Evolutionary conservation across 2,113 vertebrate species (phyloP).

Genomic region (Psephotus haematonotus): DNA sequence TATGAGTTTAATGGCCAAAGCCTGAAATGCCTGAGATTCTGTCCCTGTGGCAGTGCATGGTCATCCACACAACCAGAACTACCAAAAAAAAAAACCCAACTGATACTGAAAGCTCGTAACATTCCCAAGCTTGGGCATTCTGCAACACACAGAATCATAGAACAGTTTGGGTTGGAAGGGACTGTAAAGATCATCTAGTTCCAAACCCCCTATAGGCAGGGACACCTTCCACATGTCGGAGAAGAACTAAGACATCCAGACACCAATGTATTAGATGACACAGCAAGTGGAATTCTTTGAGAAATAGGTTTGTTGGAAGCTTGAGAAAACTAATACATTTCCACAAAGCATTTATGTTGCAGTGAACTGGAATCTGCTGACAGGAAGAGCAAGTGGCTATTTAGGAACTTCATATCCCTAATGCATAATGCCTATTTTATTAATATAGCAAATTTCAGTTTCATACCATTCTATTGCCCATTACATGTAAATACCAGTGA

Average conservation of each 20-base stretch:
- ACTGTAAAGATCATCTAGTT: neutral
- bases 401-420: neutral
- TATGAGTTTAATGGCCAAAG: neutral
- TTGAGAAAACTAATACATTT: neutral
- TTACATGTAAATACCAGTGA: neutral
- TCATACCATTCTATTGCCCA: neutral
- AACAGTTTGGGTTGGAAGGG: neutral
- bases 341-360: neutral
- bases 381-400: neutral
- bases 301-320: neutral
- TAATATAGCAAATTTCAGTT: neutral
- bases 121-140: neutral
- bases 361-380: neutral
- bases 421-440: neutral
- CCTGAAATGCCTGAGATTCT: neutral
- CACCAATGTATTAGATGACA: neutral
- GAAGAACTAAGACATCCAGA: neutral
- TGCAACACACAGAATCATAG: neutral
- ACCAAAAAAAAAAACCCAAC: neutral
- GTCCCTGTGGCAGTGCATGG: neutral
- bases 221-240: neutral
- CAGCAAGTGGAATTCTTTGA: neutral
- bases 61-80: neutral
- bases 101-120: neutral
- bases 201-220: neutral